phyloP scores from a whole-genome alignment of 2,888 invertebrate species.

The Antheraea yamamai region DNA sequence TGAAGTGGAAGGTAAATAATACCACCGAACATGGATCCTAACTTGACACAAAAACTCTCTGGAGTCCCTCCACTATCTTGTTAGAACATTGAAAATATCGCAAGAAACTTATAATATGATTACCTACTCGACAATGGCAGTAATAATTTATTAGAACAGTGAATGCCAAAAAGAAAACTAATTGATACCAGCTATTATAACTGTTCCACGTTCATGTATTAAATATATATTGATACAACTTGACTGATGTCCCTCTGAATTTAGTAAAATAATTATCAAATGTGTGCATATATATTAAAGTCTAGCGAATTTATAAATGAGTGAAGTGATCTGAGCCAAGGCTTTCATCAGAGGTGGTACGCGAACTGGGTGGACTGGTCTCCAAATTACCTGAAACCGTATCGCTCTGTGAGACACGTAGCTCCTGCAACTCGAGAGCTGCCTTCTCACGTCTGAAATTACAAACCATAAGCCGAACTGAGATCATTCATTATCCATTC shows the following conservation, averaged over 20 bases:
- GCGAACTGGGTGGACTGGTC: slow-evolving; percentile 75
- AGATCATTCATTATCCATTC: too few species aligned
- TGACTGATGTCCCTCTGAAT: not conserved
- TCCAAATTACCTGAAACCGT: slow-evolving; percentile 83
- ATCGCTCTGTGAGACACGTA: slow-evolving; percentile 79
- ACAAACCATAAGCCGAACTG: slow-evolving; percentile 25
- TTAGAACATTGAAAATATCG: too few species aligned
- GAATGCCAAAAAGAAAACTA: not conserved
- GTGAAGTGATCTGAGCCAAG: slow-evolving; percentile 70
- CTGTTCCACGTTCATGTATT: not conserved
- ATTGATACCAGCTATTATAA: not conserved
- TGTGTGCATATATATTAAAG: slow-evolving; percentile 30
- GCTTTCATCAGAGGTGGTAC: slow-evolving; percentile 71
- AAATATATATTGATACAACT: slow-evolving; percentile 7
- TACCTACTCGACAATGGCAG: too few species aligned
- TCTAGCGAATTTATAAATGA: slow-evolving; percentile 52
- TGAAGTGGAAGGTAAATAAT: too few species aligned
- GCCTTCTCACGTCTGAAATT: slow-evolving; percentile 80
- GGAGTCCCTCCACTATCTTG: too few species aligned
- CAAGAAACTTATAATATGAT: too few species aligned
- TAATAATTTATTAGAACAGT: too few species aligned
- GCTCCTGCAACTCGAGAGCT: slow-evolving; percentile 79
- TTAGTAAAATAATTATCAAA: not conserved
- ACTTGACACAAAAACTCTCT: too few species aligned
- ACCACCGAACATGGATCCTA: too few species aligned